phyloP scores from a whole-genome alignment of 1,140 invertebrate genomes.

The Zeugodacus cucurbitae region DNA sequence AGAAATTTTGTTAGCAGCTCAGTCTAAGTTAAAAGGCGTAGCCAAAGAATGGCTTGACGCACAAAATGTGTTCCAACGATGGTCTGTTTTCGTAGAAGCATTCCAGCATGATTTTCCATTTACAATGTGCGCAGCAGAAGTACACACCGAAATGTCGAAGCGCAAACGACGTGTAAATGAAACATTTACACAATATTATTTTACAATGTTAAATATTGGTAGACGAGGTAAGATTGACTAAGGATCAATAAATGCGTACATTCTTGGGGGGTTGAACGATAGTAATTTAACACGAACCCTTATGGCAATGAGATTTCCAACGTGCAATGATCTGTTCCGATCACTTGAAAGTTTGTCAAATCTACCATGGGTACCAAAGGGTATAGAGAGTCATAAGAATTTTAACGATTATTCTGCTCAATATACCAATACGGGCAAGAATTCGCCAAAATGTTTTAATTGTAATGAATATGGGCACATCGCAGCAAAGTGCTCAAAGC shows the following conservation, averaged over 20 bases:
- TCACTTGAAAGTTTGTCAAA: too few relatives aligned
- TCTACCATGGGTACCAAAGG: too few relatives aligned
- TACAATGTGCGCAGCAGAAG: not conserved
- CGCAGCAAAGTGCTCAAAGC: not conserved
- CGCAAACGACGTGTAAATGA: not conserved
- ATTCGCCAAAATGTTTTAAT: too few relatives aligned
- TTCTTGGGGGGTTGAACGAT: not conserved
- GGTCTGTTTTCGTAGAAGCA: not conserved
- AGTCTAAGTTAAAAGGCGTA: constrained; percentile 17
- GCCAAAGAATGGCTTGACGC: not conserved
- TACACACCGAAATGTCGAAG: not conserved
- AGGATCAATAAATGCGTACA: not conserved
- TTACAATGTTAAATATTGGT: not conserved
- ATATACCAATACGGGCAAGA: too few relatives aligned
- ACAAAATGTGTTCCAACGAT: not conserved
- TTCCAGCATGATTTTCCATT: not conserved
- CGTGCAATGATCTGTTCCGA: not conserved
- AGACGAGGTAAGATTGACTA: not conserved
- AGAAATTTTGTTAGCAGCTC: not conserved
- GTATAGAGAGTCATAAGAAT: too few relatives aligned
- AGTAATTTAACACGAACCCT: not conserved
- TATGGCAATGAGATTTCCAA: not conserved
- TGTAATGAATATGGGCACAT: too few relatives aligned
- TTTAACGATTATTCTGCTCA: too few relatives aligned
- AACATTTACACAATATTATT: not conserved